phyloP scores from a whole-genome alignment of 2,888 invertebrate genomes.

The Plebejus melissa region DNA sequence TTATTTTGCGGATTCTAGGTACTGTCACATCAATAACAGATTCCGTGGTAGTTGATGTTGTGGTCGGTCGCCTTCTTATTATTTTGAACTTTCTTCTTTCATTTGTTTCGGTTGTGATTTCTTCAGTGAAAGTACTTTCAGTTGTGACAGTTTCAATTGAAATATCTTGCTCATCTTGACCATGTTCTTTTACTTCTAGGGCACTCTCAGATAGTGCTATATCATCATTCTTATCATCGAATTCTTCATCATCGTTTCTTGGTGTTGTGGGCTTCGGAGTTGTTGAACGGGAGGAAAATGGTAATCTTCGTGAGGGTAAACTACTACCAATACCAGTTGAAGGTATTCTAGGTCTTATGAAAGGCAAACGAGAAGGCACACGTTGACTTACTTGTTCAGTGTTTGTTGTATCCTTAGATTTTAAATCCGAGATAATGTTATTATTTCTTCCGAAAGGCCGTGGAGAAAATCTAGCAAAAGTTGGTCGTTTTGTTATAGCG shows the following conservation, averaged over 20 bases:
- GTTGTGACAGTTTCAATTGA: constrained; percentile 50
- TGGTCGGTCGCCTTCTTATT: constrained; percentile 59
- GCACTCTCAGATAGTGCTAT: constrained; percentile 71
- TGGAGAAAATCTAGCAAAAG: constrained; percentile 65
- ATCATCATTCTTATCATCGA: constrained; percentile 60
- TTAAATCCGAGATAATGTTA: constrained; percentile 37
- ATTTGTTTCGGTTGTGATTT: constrained; percentile 50
- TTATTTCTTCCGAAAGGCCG: constrained; percentile 60
- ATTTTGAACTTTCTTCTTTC: constrained; percentile 61
- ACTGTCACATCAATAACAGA: constrained; percentile 40
- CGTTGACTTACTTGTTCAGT: constrained; percentile 45
- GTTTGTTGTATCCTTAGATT: constrained; percentile 40
- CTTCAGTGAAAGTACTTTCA: constrained; percentile 47
- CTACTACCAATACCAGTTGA: constrained; percentile 40
- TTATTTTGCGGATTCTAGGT: constrained; percentile 60
- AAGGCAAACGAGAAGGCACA: constrained; percentile 48
- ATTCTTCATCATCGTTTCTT: constrained; percentile 51
- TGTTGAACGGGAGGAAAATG: constrained; percentile 54
- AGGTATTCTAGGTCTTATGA: constrained; percentile 42
- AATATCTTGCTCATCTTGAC: constrained; percentile 43
- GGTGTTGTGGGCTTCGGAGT: constrained; percentile 46
- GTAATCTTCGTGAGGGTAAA: constrained; percentile 54
- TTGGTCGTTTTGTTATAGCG: constrained; percentile 50
- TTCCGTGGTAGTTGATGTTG: constrained; percentile 44
- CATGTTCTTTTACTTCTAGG: constrained; percentile 71